Base-by-base conservation (phyloP, 2,113 vertebrate species). In the Danionella cerebrum region DNA sequence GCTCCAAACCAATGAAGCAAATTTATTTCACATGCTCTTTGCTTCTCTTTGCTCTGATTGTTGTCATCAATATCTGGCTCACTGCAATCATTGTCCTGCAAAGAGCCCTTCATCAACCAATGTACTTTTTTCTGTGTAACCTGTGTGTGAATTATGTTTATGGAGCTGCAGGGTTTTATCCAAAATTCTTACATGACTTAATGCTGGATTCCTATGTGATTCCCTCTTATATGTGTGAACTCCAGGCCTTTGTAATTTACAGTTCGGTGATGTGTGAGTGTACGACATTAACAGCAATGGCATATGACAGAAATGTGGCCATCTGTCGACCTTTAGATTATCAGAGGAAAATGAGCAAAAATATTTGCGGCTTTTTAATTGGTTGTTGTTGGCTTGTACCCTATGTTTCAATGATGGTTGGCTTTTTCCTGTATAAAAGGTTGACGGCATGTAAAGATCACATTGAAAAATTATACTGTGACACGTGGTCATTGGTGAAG, bases 121-220 rank as follows among this genome's bases (percentile, higher is more conserved):
- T 71, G 69, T 71, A 71, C 27, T 25, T 71, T 14, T 71, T 71
- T 21, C n/a, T 71, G 18, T 70, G 69, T 11, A 64, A 70, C 25
- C 59, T 70, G 12, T 71, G 60, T 63, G 6, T 65, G 18, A 71
- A 71, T 50, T 59, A 13, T 2, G 1, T 71, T 3, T 65, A 39
- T 45, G 59, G 69, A 24, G 12, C 59, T 5, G 31, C 39, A 35
- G 59, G 50, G 4, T 71, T 71, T 38, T 71, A 71, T 27, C 69
- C 59, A 11, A 71, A 71, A 22, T 4, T 59, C 2, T 5, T 59
- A 2, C 22, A 18, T 42, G 55, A 59, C 42, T 59, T 59, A 42
- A 29, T 59, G 14, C 6, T 59, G 55, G n/a, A 44, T 38, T 71
- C 31, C 21, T 57, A 36, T 48, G 45, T 36, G 4, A 71, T 57